Percentiles rank a stretch among this genome's conserved stretches.
Evolutionary conservation across 1,140 invertebrate species (phyloP).

Genomic region (Hypothenemus hampei): DNA sequence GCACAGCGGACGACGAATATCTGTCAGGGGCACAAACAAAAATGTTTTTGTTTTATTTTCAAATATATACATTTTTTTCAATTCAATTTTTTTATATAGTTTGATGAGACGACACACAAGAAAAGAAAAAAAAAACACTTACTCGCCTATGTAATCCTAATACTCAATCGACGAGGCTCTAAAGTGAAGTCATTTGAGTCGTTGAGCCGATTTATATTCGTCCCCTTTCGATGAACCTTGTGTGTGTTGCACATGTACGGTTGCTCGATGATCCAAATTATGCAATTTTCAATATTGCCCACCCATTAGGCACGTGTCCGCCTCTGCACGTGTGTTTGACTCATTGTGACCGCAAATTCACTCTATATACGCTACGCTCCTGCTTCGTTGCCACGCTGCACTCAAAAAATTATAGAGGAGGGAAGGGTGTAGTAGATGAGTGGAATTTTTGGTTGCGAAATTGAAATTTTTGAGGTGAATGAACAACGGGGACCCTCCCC

Average conservation of each 20-base stretch:
- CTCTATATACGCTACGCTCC: slow-evolving; percentile 27
- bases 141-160: not conserved
- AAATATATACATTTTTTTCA: not conserved
- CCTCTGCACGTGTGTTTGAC: slow-evolving; percentile 48
- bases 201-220: too few species aligned
- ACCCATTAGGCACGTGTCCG: slow-evolving; percentile 47
- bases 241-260: slow-evolving; percentile 8
- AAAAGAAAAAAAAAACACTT: not conserved
- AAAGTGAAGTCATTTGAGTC: too few species aligned
- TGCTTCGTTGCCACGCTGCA: too few species aligned
- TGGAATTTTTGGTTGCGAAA: too few species aligned
- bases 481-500: too few species aligned
- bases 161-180: not conserved
- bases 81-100: not conserved
- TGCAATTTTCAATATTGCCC: slow-evolving; percentile 50
- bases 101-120: not conserved
- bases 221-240: too few species aligned
- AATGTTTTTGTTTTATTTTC: too few species aligned
- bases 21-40: too few species aligned
- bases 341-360: slow-evolving; percentile 47
- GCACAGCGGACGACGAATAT: too few species aligned
- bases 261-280: slow-evolving; percentile 47
- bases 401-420: too few species aligned
- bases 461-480: too few species aligned
- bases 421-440: too few species aligned